Conservation (phyloP, 64 coral and sea anemone genomes). For the Montipora capricornis region DNA sequence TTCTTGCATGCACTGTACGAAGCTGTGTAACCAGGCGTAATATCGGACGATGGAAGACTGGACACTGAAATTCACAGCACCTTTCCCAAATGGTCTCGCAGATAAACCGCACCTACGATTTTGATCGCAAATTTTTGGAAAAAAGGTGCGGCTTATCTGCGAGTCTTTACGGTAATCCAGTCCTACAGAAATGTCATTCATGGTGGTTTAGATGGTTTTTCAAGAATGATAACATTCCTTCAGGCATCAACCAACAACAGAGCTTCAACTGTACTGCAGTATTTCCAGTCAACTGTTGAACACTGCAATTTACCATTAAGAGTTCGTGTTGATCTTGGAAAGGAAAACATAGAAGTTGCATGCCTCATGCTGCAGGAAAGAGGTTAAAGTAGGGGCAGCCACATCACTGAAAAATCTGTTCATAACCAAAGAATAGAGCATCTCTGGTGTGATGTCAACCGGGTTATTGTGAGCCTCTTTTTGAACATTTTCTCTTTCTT, state of each 20-base stretch:
- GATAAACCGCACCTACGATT: too few species aligned
- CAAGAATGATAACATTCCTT: constrained; percentile 57
- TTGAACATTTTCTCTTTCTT: constrained; percentile 61
- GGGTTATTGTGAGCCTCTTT: constrained; percentile 32
- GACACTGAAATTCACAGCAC: too few species aligned
- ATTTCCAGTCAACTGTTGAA: too few species aligned
- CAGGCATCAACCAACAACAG: background rate
- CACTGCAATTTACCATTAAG: too few species aligned
- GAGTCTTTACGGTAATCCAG: background rate
- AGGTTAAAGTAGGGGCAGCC: constrained; percentile 59
- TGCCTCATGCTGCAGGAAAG: constrained; percentile 36
- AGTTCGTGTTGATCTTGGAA: too few species aligned
- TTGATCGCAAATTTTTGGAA: too few species aligned
- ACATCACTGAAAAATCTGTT: constrained; percentile 53
- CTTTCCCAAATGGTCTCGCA: too few species aligned
- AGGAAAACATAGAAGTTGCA: background rate
- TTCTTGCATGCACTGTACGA: too few species aligned
- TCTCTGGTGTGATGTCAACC: constrained; percentile 65
- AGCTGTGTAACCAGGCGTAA: too few species aligned
- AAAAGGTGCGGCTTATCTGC: too few species aligned
- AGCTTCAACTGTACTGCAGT: too few species aligned
- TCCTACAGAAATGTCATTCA: constrained; percentile 65
- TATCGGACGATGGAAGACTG: too few species aligned
- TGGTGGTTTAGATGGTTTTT: constrained; percentile 63
- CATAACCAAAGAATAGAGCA: constrained; percentile 57